Percentiles rank a stretch among this genome's conserved stretches.
These are phyloP conservation scores for Lepidocyrtoides sp. DNA, from an alignment of 2,888 invertebrate genomes.

Conservation along the genomic window DNA sequence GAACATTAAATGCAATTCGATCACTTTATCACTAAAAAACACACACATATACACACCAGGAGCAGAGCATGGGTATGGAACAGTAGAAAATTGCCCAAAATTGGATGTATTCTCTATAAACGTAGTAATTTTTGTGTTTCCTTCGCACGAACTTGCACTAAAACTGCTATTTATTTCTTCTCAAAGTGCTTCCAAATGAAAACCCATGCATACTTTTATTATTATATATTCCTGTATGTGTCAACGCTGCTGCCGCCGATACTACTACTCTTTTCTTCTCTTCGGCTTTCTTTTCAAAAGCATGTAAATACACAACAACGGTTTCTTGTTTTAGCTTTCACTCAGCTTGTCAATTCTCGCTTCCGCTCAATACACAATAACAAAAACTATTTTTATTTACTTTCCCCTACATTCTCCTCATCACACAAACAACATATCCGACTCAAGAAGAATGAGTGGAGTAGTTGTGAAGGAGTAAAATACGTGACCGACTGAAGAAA, in stretches of 20 bases:
- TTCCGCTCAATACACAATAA: not conserved
- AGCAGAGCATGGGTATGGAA: no score
- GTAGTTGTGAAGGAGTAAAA: not conserved
- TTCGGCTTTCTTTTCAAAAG: slow-evolving; percentile 9
- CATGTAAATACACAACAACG: slow-evolving; percentile 6
- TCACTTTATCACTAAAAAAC: not conserved
- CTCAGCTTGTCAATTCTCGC: not conserved
- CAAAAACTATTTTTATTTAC: not conserved
- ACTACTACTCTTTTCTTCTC: not conserved
- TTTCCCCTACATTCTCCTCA: not conserved
- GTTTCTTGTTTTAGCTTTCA: slow-evolving; percentile 31
- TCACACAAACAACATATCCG: not conserved
- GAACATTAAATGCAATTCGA: slow-evolving; percentile 1
- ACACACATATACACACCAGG: not conserved
- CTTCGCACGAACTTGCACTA: no score
- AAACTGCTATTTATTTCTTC: not conserved
- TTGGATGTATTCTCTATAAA: not conserved
- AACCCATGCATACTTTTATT: not conserved
- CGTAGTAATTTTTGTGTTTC: not conserved
- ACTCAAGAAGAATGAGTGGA: not conserved
- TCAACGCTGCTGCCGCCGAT: not conserved
- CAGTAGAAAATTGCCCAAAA: no score
- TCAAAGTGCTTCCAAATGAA: not conserved
- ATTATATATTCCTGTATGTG: slow-evolving; percentile 2
- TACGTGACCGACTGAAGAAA: slow-evolving; percentile 37